These are phyloP conservation scores for Caenorhabditis sp. DNA, from an alignment of 2,888 invertebrate species.

Conservation along the genomic window DNA sequence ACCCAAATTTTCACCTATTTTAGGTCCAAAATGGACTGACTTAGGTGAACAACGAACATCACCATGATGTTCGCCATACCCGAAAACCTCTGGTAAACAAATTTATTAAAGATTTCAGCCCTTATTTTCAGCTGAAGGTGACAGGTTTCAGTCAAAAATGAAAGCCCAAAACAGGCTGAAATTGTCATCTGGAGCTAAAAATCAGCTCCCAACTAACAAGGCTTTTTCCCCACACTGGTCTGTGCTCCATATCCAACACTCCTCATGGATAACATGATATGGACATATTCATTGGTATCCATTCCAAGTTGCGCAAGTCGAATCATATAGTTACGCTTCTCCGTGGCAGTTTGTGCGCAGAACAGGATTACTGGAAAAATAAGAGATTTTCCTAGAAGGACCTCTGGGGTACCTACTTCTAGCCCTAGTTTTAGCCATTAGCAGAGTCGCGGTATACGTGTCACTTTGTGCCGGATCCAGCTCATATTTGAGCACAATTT, in stretches of 20 bases:
- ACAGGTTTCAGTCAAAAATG: too few species aligned
- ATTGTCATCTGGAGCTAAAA: neutral
- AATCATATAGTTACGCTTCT: conserved; percentile 17
- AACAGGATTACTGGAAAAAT: neutral
- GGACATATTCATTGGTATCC: conserved; percentile 61
- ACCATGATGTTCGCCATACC: too few species aligned
- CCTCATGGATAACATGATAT: conserved; percentile 53
- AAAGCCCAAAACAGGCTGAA: too few species aligned
- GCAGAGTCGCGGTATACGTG: neutral
- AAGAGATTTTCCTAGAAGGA: too few species aligned
- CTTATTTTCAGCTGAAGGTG: too few species aligned
- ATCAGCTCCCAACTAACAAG: conserved; percentile 32
- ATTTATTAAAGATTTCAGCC: too few species aligned
- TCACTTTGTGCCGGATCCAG: conserved; percentile 2
- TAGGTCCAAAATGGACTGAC: too few species aligned
- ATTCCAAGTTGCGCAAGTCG: conserved; percentile 41
- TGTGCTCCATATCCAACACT: conserved; percentile 50
- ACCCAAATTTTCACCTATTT: too few species aligned
- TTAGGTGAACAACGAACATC: too few species aligned
- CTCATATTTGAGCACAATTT: conserved; percentile 20
- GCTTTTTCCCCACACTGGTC: conserved; percentile 11
- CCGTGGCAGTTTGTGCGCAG: neutral
- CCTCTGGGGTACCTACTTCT: conserved; percentile 28
- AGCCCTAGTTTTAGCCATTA: conserved; percentile 11
- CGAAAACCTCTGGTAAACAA: too few species aligned